Conservation (phyloP, 2,888 invertebrate genomes). For the Cheilosia vulpina region DNA sequence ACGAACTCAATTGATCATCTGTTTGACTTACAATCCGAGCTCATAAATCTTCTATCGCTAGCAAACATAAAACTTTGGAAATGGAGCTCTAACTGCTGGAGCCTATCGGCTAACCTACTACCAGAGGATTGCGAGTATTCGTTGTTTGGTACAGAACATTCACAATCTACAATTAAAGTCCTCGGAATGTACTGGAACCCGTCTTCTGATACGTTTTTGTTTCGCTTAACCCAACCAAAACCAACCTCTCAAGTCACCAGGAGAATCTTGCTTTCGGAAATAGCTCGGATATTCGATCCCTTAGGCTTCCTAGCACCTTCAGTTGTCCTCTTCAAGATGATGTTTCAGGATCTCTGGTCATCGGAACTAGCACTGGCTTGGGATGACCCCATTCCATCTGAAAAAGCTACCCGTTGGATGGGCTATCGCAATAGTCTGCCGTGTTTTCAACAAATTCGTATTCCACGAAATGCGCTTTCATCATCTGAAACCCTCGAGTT, state of each 20-base stretch:
- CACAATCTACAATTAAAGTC: not conserved
- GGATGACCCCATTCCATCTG: not conserved
- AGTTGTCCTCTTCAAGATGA: not conserved
- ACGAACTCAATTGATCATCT: no score
- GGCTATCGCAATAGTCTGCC: not conserved
- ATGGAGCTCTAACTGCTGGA: constrained; percentile 44
- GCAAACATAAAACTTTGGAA: constrained; percentile 2
- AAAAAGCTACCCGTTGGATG: not conserved
- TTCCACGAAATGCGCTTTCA: not conserved
- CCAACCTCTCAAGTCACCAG: not conserved
- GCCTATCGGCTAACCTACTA: constrained; percentile 1
- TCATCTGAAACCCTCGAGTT: not conserved
- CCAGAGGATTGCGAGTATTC: constrained; percentile 12
- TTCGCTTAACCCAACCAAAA: not conserved
- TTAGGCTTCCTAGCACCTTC: constrained; percentile 10
- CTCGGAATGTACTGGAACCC: constrained; percentile 3
- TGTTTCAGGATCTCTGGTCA: constrained; percentile 14
- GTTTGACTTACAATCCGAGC: not conserved
- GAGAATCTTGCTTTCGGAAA: constrained; percentile 9
- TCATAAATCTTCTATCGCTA: constrained; percentile 1
- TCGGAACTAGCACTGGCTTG: not conserved
- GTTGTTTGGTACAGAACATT: constrained; percentile 4
- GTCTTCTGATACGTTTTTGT: not conserved
- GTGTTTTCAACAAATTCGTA: not conserved
- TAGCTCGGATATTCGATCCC: constrained; percentile 10